Conservation (phyloP, 1,140 invertebrate genomes). For the Agrilus planipennis region DNA sequence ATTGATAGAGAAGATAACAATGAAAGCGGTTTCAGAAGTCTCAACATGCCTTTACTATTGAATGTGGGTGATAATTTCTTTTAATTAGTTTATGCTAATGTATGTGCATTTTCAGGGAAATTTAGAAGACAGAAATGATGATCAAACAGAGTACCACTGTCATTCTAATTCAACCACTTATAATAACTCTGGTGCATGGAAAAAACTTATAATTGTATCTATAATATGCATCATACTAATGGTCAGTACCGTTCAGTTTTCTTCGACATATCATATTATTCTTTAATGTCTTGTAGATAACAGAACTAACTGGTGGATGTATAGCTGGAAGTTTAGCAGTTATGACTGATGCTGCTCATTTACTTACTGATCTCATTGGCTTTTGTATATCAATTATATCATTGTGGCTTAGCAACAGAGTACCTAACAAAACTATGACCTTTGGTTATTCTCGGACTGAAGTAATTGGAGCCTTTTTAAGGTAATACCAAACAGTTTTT, state of each 20-base stretch:
- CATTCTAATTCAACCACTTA: slow-evolving; percentile 15
- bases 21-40: too few relatives aligned
- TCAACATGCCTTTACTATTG: slow-evolving; percentile 23
- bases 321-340: slow-evolving; percentile 70
- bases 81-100: background rate
- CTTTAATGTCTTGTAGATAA: slow-evolving; percentile 36
- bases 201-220: slow-evolving; percentile 42
- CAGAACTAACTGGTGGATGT: slow-evolving; percentile 62
- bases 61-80: slow-evolving; percentile 16
- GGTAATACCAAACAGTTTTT: slow-evolving; percentile 13
- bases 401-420: slow-evolving; percentile 52
- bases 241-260: slow-evolving; percentile 34
- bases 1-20: too few relatives aligned
- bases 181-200: slow-evolving; percentile 21
- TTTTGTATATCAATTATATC: slow-evolving; percentile 69
- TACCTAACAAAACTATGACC: slow-evolving; percentile 56
- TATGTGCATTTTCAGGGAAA: background rate
- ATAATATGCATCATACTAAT: slow-evolving; percentile 51
- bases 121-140: slow-evolving; percentile 5
- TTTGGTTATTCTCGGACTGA: slow-evolving; percentile 67
- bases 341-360: slow-evolving; percentile 74
- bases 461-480: slow-evolving; percentile 50
- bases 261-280: background rate
- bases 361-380: slow-evolving; percentile 70
- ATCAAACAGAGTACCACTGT: slow-evolving; percentile 24